These are phyloP conservation scores for Drosophila engyochracea DNA, from an alignment of 2,888 invertebrate genomes.

Conservation along the genomic window DNA sequence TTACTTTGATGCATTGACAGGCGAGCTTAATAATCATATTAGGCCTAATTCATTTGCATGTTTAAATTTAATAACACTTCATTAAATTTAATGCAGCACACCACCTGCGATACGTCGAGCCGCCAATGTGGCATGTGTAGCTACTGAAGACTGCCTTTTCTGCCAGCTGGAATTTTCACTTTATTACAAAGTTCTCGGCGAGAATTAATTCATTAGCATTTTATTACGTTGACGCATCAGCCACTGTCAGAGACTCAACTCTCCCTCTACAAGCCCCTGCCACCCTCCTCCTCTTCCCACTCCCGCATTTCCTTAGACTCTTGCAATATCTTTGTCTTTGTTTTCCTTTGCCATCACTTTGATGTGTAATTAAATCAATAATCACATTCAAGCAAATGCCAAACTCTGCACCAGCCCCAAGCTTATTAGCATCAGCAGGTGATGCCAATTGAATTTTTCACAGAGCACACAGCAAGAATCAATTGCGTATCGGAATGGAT, in stretches of 20 bases:
- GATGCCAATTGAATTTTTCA: neutral
- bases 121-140: neutral
- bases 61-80: constrained; percentile 58
- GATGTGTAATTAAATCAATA: constrained; percentile 81
- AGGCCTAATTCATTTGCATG: constrained; percentile 56
- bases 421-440: constrained; percentile 44
- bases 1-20: constrained; percentile 39
- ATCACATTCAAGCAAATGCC: constrained; percentile 55
- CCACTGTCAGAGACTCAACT: constrained; percentile 2
- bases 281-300: neutral
- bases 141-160: neutral
- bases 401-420: constrained; percentile 26
- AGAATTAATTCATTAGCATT: constrained; percentile 80
- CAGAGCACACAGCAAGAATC: constrained; percentile 7
- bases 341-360: constrained; percentile 58
- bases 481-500: neutral
- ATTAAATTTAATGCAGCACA: constrained; percentile 57
- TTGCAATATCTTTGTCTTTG: constrained; percentile 21
- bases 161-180: constrained; percentile 19
- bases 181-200: constrained; percentile 64
- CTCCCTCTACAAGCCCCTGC: no score
- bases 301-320: neutral
- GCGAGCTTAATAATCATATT: constrained; percentile 43
- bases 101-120: constrained; percentile 1
- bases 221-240: constrained; percentile 63